A percentile compares a stretch with the other conserved stretches of the same genome.
phyloP scores from a whole-genome alignment of 2,113 vertebrate species.

The Oophaga pumilio region DNA sequence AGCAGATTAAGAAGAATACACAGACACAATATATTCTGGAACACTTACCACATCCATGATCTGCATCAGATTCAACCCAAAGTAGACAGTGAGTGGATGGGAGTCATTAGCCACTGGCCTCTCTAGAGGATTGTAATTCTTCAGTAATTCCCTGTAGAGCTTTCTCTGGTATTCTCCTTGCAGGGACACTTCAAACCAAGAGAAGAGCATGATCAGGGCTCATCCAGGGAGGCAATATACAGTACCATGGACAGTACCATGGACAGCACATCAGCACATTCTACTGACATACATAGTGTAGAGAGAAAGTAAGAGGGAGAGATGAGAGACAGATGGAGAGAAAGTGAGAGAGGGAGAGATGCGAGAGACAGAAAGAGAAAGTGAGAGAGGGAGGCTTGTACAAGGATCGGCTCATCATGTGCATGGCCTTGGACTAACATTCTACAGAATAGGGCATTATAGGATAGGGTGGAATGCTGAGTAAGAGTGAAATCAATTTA shows the following conservation, averaged over 20 bases:
- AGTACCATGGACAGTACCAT: not conserved
- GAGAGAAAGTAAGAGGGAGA: not conserved
- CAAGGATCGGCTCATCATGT: not conserved
- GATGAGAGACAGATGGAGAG: too few relatives aligned
- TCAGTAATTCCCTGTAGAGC: slow-evolving; percentile 82
- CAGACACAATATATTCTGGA: not conserved
- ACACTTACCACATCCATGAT: slow-evolving; percentile 94
- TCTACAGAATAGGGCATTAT: not conserved
- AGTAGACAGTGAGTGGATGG: slow-evolving; percentile 82
- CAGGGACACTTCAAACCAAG: slow-evolving; percentile 77
- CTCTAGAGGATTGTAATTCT: slow-evolving; percentile 82
- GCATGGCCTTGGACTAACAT: not conserved
- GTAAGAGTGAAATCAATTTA: slow-evolving; percentile 59
- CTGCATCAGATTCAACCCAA: slow-evolving; percentile 89
- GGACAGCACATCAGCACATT: too few relatives aligned
- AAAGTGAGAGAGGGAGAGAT: not conserved
- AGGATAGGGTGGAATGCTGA: not conserved
- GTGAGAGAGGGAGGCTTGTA: not conserved
- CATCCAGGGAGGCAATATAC: not conserved
- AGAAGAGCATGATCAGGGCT: slow-evolving; percentile 42
- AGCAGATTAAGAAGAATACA: not conserved
- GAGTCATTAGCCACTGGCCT: slow-evolving; percentile 90
- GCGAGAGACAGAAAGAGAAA: too few relatives aligned
- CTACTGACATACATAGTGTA: not conserved
- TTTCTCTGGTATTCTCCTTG: slow-evolving; percentile 88